Evolutionary conservation across 2,888 invertebrate genomes (phyloP).

Genomic region (Agonopterix subpropinquella): DNA sequence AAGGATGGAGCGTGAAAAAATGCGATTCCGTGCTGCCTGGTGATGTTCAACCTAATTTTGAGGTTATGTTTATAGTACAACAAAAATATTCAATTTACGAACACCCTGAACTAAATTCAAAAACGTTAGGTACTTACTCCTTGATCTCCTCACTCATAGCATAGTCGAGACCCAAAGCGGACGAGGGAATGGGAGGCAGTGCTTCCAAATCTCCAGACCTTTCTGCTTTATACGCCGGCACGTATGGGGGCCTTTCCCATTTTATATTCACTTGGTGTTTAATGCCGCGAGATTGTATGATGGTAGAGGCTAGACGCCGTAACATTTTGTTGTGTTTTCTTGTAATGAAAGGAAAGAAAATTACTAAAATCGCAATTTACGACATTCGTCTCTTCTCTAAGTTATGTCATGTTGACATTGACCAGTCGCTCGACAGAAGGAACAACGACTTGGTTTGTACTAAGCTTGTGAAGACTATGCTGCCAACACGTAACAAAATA

Average conservation of each 20-base stretch:
- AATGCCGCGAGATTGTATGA: conserved; percentile 68
- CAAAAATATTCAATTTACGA: neutral
- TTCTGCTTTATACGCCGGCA: conserved; percentile 78
- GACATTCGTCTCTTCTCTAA: no score
- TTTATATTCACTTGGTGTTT: conserved; percentile 85
- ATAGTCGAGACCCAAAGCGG: conserved; percentile 67
- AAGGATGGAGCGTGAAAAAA: no score
- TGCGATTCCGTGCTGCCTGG: no score
- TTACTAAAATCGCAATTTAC: no score
- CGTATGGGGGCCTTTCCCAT: conserved; percentile 84
- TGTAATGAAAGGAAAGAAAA: no score
- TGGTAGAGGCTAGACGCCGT: conserved; percentile 39
- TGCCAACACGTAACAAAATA: no score
- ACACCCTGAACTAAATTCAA: neutral
- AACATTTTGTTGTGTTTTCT: conserved; percentile 35
- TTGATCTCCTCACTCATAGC: conserved; percentile 80
- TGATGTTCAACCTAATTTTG: neutral
- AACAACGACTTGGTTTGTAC: no score
- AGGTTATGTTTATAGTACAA: neutral
- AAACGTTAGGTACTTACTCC: conserved; percentile 68
- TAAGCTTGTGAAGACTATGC: no score
- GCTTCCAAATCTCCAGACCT: conserved; percentile 83
- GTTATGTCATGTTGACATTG: no score
- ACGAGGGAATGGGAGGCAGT: conserved; percentile 71
- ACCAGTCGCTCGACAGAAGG: no score